Evolutionary conservation across 2,797 vertebrate genomes (phyloP), one percentile per base, ranked within the genome.

Genomic region (Macrochelys suwanniensis): DNA sequence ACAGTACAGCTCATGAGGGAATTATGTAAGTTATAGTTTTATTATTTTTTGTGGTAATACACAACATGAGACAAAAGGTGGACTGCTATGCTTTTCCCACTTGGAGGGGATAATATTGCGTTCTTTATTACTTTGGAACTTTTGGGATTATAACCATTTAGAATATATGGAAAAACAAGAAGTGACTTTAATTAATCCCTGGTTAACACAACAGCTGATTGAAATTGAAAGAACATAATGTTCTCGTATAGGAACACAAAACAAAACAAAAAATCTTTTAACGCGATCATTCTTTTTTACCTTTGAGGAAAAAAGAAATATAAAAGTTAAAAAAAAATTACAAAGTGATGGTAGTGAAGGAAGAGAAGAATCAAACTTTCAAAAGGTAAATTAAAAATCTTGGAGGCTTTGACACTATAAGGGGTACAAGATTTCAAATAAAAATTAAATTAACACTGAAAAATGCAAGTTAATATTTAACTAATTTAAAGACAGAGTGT

Each of bases 141-240:
- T 95, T 19, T 49, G 94, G 95, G 96, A 97, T 89, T 97, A 85
- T 86, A 95, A 91, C 94, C 92, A 49, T 96, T 96, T 97, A 89
- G 87, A 94, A 95, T 90, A 85, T 68, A 96, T 90, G 82, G 80
- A 92, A 49, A 5, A 93, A 85, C 90, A 96, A 89, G 80, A 92
- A 97, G 93, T 87, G 92, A 91, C 93, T 94, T 89, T 96, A 97
- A 97, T 95, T 97, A 96, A 96, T 96, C 92, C 94, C 93, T 86
- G 37, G 89, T 96, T 97, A 93, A 92, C 89, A 93, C 81, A 94
- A 87, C 49, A 90, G 65, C 89, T 94, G 94, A 89, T 88, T 91
- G 88, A 92, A 86, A 87, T 57, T 57, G 82, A 91, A 91, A 84
- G 88, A 94, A 94, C 96, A 54, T 91, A 93, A 89, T 93, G 83